Base-by-base conservation (phyloP, 2,888 invertebrate genomes). In the Marasmarcha lunaedactyla region DNA sequence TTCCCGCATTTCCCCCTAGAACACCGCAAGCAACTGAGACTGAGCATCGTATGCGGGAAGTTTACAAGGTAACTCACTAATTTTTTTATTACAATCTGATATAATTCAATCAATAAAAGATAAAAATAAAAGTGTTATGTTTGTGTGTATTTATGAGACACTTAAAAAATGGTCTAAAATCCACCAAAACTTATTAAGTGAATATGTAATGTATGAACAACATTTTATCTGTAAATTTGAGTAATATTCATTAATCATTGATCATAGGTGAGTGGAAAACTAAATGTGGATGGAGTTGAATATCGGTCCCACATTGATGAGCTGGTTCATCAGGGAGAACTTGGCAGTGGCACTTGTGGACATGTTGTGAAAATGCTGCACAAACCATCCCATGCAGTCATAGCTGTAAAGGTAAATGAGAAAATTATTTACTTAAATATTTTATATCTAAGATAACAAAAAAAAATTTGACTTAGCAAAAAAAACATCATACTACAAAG, bases 331-430 rank as follows among this genome's bases (percentile, higher is more conserved):
- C 74, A 95, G 41, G 94, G 94, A 1, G 95, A 95, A 71, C 85
- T 96, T 41, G 96, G 96, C 40, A 94, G 93, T 64, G 98, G 98
- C 10, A 98, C 98, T 10, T 98, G 98, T 68, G 98, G 98, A 6
- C 97, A 97, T 71, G 98, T 99, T 6, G 94, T 97, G 26, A 97
- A 97, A 81, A 98, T 98, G 97, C 81, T 89, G 51, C 98, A 98
- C 69, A 90, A 87, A 66, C 90, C 92, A 1, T 95, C 95, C 44
- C 87, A 87, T 30, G 89, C 90, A 54, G 88, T 95, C 41, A 95
- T 98, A 59, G 98, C 98, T 50, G 98, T 98, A 2, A 98, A 98
- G 86, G 93, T 93, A 71, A 67, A 40, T 42, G n/a, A n/a, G n/a
- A n/a, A n/a, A 38, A 2, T 35, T 15, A 15, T 33, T n/a, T n/a